Base-by-base conservation (phyloP, 2,888 invertebrate genomes). In the Cryptus viduatorius region DNA sequence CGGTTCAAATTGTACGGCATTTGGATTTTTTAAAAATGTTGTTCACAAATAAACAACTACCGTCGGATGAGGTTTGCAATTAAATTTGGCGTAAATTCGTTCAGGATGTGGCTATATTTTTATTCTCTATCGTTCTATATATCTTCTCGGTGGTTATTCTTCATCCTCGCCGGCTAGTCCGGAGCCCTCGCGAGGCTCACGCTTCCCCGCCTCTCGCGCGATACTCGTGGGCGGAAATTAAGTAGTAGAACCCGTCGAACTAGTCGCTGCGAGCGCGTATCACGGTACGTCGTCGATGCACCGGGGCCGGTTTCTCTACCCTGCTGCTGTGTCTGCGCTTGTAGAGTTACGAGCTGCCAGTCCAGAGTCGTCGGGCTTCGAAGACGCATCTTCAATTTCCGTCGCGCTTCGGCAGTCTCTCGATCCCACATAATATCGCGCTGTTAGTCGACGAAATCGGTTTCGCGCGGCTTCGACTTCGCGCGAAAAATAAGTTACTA, bases 191-290 rank as follows among this genome's bases (percentile, higher is more conserved):
- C 37, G 24, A 16, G 37, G 59, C 80, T 79, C 24, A 24, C 24
- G 46, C 73, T 77, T 72, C 73, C 56, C 83, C 85, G 65, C 71
- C 59, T 68, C 79, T 73, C 72, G 67, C 81, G 83, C 79, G 87
- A 89, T 86, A 84, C 87, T 89, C 88, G 92, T 92, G 92, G 91
- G 91, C 90, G 92, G 92, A 92, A 91, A 91, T 91, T 90, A 91
- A 91, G 91, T 90, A 89, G 89, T 89, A 90, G 89, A 91, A 91
- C 90, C 90, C 89, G 89, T 89, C 90, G 89, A 89, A 89, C 92
- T 90, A 90, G 91, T 92, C 89, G 89, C 87, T 84, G 88, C 83
- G 87, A 84, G 87, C 83, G 86, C 86, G 86, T 86, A 86, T 81
- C 82, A 82, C 75, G 84, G 87, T 86, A 83, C 75, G 85, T 73